Base-by-base conservation (phyloP, 1,140 invertebrate genomes). In the Bombus fervidus region DNA sequence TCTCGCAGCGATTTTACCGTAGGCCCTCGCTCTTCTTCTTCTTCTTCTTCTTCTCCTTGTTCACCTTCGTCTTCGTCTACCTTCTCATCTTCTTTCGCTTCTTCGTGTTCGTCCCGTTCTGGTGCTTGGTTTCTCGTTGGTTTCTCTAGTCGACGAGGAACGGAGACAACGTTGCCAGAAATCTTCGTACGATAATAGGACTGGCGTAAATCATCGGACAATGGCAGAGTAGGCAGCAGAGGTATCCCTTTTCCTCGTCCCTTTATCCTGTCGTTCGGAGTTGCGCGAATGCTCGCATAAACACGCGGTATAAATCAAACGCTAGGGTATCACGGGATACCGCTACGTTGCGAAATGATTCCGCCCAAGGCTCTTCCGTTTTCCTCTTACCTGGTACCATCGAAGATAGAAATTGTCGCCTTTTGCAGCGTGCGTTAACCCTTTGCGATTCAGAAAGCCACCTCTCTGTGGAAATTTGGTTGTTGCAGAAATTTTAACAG, bases 161-260 rank as follows among this genome's bases (percentile, higher is more conserved):
- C 82, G 80, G 76, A 83, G 83, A 86, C 83, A 73, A 87, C 87
- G 85, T 89, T 90, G 89, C 77, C 86, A 85, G 81, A 80, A 91
- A 91, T 90, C 89, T 86, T 89, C 72, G 81, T 83, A 77, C 86
- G 89, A 91, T 91, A 91, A 92, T 91, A 85, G 87, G 68, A 86
- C 80, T 85, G 78, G 75, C 83, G 87, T 91, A 91, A 92, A 92
- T 92, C 91, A 92, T 85, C 78, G 89, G 86, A 92, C 91, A 92
- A 92, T 91, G 78, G 78, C 80, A 80, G 69, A 86, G 83, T 86
- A 90, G 87, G 84, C 86, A 92, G 85, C 75, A 73, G 3, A 62
- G 66, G n/a, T 79, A 69, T 80, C 75, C 88, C 57, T 85, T 74
- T 83, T 75, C 62, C 64, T 57, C 78, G 76, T 43, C 72, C 86